Conservation (phyloP, 2,113 vertebrate genomes). For the Anolis sagrei region DNA sequence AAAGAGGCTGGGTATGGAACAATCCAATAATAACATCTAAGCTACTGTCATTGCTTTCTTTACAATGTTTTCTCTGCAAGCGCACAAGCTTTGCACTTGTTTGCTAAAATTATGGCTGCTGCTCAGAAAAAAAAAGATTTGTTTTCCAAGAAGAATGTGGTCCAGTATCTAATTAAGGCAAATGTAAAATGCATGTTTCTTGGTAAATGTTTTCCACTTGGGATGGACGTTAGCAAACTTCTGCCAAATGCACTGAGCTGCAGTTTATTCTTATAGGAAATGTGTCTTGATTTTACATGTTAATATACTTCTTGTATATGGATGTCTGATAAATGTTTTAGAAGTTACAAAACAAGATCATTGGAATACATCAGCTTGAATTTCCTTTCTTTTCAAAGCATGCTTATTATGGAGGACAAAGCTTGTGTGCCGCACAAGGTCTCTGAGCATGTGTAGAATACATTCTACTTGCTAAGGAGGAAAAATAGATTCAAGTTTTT, state of each 20-base stretch:
- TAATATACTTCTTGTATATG: neutral
- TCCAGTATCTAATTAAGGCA: neutral
- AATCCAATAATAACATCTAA: neutral
- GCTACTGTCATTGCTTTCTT: neutral
- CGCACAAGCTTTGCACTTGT: neutral
- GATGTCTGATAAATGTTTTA: neutral
- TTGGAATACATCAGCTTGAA: neutral
- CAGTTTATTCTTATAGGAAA: neutral
- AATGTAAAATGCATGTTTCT: conserved; percentile 6
- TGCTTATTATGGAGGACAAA: neutral
- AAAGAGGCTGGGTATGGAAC: neutral
- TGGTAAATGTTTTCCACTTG: neutral
- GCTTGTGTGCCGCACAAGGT: neutral
- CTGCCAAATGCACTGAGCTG: neutral
- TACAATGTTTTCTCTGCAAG: neutral
- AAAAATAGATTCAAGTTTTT: neutral
- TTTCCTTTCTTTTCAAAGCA: neutral
- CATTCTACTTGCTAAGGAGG: neutral
- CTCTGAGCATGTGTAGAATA: neutral
- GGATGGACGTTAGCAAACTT: neutral
- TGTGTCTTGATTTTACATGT: neutral
- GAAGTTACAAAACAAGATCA: neutral
- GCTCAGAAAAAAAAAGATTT: neutral
- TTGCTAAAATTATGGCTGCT: neutral
- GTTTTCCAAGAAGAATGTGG: neutral